phyloP scores from a whole-genome alignment of 1,140 invertebrate species.

The Cylas formicarius region DNA sequence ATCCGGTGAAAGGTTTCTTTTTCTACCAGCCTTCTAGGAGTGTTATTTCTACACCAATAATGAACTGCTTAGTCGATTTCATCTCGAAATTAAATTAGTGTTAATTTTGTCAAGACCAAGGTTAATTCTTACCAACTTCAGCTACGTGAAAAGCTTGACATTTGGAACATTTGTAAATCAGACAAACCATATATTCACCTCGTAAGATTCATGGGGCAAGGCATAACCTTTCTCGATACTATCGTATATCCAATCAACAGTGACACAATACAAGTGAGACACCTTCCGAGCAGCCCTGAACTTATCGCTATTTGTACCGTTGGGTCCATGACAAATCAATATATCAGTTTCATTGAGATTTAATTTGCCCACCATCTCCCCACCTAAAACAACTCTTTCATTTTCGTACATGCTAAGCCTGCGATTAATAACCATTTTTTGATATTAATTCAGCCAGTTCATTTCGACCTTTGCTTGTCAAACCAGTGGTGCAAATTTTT shows the following conservation, averaged over 20 bases:
- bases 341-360: slow-evolving; percentile 48
- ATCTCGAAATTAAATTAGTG: too few species aligned
- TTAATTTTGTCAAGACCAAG: too few species aligned
- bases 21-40: too few species aligned
- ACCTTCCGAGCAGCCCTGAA: slow-evolving; percentile 67
- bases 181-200: slow-evolving; percentile 51
- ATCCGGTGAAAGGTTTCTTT: too few species aligned
- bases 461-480: slow-evolving; percentile 56
- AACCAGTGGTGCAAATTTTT: slow-evolving; percentile 69
- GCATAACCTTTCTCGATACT: slow-evolving; percentile 67
- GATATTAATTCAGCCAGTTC: slow-evolving; percentile 64
- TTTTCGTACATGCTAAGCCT: not conserved
- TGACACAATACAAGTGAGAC: slow-evolving; percentile 63
- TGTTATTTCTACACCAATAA: too few species aligned
- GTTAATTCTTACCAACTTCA: too few species aligned
- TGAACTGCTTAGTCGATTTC: too few species aligned
- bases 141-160: too few species aligned
- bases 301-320: slow-evolving; percentile 60
- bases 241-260: slow-evolving; percentile 69
- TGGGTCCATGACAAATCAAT: slow-evolving; percentile 42
- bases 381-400: slow-evolving; percentile 30
- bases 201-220: slow-evolving; percentile 59
- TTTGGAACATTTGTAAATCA: too few species aligned
- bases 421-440: slow-evolving; percentile 50
- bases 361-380: slow-evolving; percentile 50